Evolutionary conservation across 1,140 invertebrate species (phyloP).

Genomic region (Catajapyx aquilonaris): DNA sequence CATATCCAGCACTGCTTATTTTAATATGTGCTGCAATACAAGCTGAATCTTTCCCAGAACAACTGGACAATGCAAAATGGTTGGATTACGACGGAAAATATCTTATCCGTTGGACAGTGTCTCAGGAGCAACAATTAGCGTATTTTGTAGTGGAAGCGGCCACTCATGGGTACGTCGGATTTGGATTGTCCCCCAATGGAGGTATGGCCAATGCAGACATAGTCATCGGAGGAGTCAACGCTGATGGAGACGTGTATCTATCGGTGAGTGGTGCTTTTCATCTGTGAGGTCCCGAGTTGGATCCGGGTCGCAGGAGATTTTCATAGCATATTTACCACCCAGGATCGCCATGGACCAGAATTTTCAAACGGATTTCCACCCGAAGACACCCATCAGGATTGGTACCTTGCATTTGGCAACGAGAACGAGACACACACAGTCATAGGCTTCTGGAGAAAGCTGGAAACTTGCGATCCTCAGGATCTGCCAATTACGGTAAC

Average conservation of each 20-base stretch:
- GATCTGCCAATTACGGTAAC: conserved; percentile 8
- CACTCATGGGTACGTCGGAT: conserved; percentile 6
- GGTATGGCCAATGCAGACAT: conserved; percentile 7
- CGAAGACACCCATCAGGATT: conserved; percentile 5
- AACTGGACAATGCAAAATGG: too few relatives aligned
- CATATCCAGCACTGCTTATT: too few relatives aligned
- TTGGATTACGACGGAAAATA: too few relatives aligned
- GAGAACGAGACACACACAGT: conserved; percentile 8
- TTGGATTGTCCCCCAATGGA: conserved; percentile 4
- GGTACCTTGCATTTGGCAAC: conserved; percentile 4
- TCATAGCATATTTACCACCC: background rate
- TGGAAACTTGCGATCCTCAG: conserved; percentile 9
- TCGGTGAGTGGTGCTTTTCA: too few relatives aligned
- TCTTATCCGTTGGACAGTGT: too few relatives aligned
- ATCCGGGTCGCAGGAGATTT: too few relatives aligned
- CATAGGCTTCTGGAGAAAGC: conserved; percentile 3
- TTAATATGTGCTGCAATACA: too few relatives aligned
- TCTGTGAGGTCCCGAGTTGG: too few relatives aligned
- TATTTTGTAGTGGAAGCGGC: background rate
- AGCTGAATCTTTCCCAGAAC: too few relatives aligned
- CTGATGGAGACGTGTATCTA: too few relatives aligned
- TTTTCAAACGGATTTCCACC: conserved; percentile 5
- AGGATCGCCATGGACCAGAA: conserved; percentile 3
- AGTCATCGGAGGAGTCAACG: conserved; percentile 8
- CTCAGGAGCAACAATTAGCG: too few relatives aligned